Percentiles rank a stretch among this genome's conserved stretches.
Evolutionary conservation across 2,113 vertebrate genomes (phyloP).

Genomic region (Atlantisia rogersi): DNA sequence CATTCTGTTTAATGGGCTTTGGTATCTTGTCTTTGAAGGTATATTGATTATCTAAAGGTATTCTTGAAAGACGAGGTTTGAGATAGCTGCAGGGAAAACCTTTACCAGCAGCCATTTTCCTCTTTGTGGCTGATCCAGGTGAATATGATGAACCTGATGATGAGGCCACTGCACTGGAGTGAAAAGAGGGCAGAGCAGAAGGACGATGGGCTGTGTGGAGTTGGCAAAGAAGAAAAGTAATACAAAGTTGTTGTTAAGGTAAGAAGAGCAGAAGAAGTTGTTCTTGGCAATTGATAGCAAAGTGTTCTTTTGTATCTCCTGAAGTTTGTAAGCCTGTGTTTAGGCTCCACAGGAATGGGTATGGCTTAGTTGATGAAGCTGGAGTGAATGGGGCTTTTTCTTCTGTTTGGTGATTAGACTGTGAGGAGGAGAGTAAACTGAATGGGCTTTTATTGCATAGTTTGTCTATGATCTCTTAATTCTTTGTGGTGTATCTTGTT

Average conservation of each 20-base stretch:
- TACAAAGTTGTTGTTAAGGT: neutral
- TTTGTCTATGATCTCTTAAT: neutral
- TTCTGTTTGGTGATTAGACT: neutral
- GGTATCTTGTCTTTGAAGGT: neutral
- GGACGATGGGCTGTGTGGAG: neutral
- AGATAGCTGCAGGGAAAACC: neutral
- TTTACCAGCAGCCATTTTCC: neutral
- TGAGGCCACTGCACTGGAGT: neutral
- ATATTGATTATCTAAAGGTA: neutral
- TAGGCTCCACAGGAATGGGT: neutral
- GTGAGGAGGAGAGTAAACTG: neutral
- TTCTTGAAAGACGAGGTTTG: neutral
- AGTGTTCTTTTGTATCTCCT: neutral
- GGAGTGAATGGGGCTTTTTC: neutral
- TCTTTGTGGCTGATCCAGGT: neutral
- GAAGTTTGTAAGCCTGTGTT: neutral
- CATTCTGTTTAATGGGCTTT: neutral
- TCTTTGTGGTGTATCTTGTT: neutral
- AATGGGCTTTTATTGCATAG: neutral
- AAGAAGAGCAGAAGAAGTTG: neutral
- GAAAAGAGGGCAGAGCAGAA: neutral
- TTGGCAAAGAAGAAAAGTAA: neutral
- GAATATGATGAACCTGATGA: neutral
- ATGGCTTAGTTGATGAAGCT: neutral
- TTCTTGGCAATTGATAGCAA: neutral